Conservation (phyloP, 1,140 invertebrate genomes). For the Papilio polyxenes region DNA sequence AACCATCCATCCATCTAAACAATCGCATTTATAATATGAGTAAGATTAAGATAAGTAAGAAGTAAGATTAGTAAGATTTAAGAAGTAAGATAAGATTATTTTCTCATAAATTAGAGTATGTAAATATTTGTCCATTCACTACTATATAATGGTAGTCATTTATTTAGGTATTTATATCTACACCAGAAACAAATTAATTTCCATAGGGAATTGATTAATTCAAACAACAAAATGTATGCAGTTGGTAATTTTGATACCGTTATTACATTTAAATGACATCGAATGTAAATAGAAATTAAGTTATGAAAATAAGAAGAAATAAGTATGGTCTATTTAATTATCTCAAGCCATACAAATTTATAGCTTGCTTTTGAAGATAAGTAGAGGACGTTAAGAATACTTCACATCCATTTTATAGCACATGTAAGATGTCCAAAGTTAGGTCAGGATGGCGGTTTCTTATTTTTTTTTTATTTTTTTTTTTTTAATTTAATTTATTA, state of each 20-base stretch:
- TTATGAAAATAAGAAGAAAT: not conserved
- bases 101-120: not conserved
- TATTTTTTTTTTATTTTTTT: too few relatives aligned
- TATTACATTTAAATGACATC: not conserved
- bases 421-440: too few relatives aligned
- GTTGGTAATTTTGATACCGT: not conserved
- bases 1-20: not conserved
- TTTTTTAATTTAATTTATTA: constrained; percentile 35
- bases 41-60: too few relatives aligned
- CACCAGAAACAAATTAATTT: not conserved
- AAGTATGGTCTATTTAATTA: too few relatives aligned
- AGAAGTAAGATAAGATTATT: too few relatives aligned
- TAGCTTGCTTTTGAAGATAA: too few relatives aligned
- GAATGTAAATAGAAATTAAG: not conserved
- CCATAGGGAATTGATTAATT: not conserved
- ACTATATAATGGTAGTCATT: not conserved
- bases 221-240: not conserved
- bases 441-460: too few relatives aligned
- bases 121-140: not conserved
- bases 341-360: too few relatives aligned
- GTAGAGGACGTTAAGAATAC: too few relatives aligned
- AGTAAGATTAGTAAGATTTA: too few relatives aligned
- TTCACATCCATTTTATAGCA: too few relatives aligned
- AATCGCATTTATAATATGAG: not conserved
- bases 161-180: not conserved